Evolutionary conservation across 1,140 invertebrate species (phyloP), one percentile per base, ranked within the genome.

Genomic region (Bemisia tabaci): DNA sequence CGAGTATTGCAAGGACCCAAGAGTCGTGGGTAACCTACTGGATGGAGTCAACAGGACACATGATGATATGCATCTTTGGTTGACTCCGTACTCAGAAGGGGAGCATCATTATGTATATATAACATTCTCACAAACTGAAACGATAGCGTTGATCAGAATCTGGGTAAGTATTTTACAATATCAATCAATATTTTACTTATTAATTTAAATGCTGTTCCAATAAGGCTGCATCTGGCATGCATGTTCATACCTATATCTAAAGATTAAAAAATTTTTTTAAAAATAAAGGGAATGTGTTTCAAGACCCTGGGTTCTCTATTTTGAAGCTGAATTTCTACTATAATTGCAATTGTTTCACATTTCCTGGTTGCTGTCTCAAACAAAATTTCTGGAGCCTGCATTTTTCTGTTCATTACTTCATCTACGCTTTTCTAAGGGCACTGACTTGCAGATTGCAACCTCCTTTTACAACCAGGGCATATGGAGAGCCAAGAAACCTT

Each of bases 41-140:
- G 87, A 91, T 75, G 87, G 87, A 1, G 81, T 86, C 12, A 86
- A 89, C 73, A 75, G 84, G 63, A 91, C 88, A 0, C 80, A 83
- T 70, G 88, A 91, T 76, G 88, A 91, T 75, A 81, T 83, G 48
- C 88, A 91, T 77, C 82, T 87, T 70, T 92, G 89, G 89, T 77
- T 87, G 24, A 79, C 85, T 21, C 84, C 85, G 21, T 87, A 83
- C 74, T 82, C 81, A 17, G 72, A 76, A 1, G 79, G 79, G 2
- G 74, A 73, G 5, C 76, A 83, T 70, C 85, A 88, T 70, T 77
- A 80, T 59, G 79, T 88, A 26, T 76, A 80, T 66, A 79, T 89
- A 12, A 76, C 81, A 59, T 84, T 91, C 74, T 74, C 79, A 21
- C 76, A 82, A 66, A 72, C 75, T 58, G 78, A 82, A 65, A 81